Percentiles rank a stretch among this genome's conserved stretches.
Conservation (phyloP, 1,140 invertebrate genomes). For the Pachypsylla venusta region DNA sequence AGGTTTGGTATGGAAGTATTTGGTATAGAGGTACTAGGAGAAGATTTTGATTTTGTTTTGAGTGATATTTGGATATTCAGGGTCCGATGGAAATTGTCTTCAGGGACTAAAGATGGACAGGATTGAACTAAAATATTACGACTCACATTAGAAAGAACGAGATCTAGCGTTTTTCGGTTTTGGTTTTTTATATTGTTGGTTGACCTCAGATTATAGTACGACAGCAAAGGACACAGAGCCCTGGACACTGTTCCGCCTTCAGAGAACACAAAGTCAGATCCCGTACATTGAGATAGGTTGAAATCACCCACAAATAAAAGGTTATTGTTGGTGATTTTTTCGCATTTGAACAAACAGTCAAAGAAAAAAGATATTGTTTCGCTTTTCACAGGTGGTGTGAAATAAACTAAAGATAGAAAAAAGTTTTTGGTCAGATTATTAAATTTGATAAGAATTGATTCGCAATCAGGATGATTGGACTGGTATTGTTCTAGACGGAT, state of each 20-base stretch:
- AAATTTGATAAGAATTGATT: neutral
- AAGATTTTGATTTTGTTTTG: neutral
- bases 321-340: neutral
- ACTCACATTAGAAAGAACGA: neutral
- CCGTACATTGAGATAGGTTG: neutral
- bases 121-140: too few relatives aligned
- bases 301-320: neutral
- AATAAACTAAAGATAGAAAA: neutral
- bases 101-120: neutral
- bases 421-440: neutral
- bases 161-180: neutral
- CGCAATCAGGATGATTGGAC: neutral
- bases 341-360: neutral
- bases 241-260: neutral
- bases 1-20: neutral
- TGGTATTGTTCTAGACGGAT: neutral
- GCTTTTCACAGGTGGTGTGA: neutral
- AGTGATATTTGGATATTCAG: neutral
- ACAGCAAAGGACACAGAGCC: neutral
- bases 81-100: neutral
- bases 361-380: neutral
- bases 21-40: neutral
- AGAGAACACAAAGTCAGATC: neutral
- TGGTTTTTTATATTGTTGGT: neutral
- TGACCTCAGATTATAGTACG: neutral